A percentile compares a stretch with the other conserved stretches of the same genome.
phyloP scores from a whole-genome alignment of 2,797 vertebrate species.

The Gallirallus australis region DNA sequence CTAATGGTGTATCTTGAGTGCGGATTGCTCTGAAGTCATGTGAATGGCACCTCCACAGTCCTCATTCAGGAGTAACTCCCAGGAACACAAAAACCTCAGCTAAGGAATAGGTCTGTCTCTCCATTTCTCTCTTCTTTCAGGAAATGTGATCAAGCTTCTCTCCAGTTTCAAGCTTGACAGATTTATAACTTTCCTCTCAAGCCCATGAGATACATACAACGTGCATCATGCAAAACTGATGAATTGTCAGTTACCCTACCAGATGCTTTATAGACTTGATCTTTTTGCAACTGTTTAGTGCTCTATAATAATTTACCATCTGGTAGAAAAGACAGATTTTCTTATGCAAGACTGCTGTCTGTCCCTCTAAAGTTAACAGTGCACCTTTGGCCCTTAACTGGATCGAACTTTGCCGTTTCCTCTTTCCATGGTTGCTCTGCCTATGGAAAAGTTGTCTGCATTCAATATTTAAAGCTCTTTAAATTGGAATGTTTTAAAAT shows the following conservation, averaged over 20 bases:
- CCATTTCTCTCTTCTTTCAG: neutral
- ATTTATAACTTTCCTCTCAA: constrained; percentile 44
- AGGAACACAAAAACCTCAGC: constrained; percentile 40
- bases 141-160: constrained; percentile 37
- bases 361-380: neutral
- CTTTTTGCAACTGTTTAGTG: constrained; percentile 58
- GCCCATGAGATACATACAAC: constrained; percentile 41
- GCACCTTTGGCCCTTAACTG: neutral
- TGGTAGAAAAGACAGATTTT: constrained; percentile 24
- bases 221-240: constrained; percentile 39
- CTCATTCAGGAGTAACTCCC: constrained; percentile 26
- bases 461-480: constrained; percentile 56
- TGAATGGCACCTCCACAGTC: constrained; percentile 26
- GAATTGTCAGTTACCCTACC: constrained; percentile 32
- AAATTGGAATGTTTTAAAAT: constrained; percentile 61
- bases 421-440: neutral
- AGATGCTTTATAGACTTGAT: constrained; percentile 63
- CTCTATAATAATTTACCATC: constrained; percentile 49
- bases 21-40: constrained; percentile 43
- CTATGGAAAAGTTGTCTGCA: constrained; percentile 4
- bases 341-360: neutral
- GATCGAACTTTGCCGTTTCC: neutral
- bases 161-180: constrained; percentile 18
- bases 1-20: constrained; percentile 25
- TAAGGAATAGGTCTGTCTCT: constrained; percentile 25